These are phyloP conservation scores for Ooceraea biroi DNA, from an alignment of 1,140 invertebrate genomes.

Conservation along the genomic window DNA sequence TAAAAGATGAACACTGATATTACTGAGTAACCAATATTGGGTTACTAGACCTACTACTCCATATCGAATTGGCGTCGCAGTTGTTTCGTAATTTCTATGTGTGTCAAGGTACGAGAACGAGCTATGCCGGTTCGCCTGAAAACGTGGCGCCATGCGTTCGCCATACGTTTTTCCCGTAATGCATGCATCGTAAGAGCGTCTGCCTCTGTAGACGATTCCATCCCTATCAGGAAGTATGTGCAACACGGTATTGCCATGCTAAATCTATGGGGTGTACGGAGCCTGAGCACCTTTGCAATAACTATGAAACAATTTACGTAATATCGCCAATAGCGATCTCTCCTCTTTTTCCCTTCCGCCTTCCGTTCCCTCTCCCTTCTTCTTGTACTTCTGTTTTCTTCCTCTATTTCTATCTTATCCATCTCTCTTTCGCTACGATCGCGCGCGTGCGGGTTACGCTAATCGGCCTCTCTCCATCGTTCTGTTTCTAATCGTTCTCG, in stretches of 20 bases:
- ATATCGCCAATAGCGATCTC: slow-evolving; percentile 54
- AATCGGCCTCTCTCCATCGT: slow-evolving; percentile 20
- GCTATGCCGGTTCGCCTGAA: slow-evolving; percentile 4
- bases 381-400: slow-evolving; percentile 23
- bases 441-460: slow-evolving; percentile 28
- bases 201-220: neutral
- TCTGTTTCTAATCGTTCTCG: slow-evolving; percentile 41
- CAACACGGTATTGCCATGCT: slow-evolving; percentile 47
- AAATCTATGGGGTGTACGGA: slow-evolving; percentile 10
- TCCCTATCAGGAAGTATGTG: slow-evolving; percentile 60
- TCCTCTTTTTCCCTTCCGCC: slow-evolving; percentile 24
- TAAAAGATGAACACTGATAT: neutral
- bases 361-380: neutral
- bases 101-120: slow-evolving; percentile 71
- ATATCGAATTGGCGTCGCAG: slow-evolving; percentile 51
- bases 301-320: slow-evolving; percentile 76
- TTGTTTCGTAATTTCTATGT: slow-evolving; percentile 73
- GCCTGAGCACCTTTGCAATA: slow-evolving; percentile 49
- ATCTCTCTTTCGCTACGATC: slow-evolving; percentile 12
- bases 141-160: neutral
- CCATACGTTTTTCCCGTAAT: slow-evolving; percentile 13
- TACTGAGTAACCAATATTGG: slow-evolving; percentile 21
- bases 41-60: slow-evolving; percentile 50
- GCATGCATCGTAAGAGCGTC: neutral
- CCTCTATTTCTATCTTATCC: slow-evolving; percentile 27